A percentile compares a stretch with the other conserved stretches of the same genome.
phyloP scores from a whole-genome alignment of 2,113 vertebrate genomes.

The Pseudopipra pipra region DNA sequence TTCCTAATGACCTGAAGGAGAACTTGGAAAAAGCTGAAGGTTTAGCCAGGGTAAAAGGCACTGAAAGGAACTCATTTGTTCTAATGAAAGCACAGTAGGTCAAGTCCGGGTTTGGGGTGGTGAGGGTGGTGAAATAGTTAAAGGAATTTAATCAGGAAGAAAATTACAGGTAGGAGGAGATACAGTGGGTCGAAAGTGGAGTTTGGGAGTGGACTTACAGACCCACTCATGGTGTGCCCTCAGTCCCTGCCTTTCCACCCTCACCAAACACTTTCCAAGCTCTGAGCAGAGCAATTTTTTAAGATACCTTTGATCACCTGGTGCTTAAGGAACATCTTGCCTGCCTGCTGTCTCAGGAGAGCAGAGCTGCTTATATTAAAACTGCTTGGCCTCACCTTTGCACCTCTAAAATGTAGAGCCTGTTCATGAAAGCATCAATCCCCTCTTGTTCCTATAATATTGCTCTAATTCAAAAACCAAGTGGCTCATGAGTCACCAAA shows the following conservation, averaged over 20 bases:
- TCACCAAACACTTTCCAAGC: background rate
- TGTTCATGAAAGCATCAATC: background rate
- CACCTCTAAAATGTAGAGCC: background rate
- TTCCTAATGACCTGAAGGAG: background rate
- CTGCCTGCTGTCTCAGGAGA: background rate
- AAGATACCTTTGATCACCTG: fast-evolving
- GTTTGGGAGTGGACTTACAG: background rate
- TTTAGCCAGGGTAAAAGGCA: background rate
- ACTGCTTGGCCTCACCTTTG: background rate
- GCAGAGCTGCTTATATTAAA: background rate
- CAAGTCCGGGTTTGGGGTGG: background rate
- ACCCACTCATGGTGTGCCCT: fast-evolving
- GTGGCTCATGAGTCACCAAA: background rate
- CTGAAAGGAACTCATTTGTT: background rate
- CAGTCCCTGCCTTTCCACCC: fast-evolving
- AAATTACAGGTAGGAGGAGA: background rate
- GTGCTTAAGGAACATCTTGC: background rate
- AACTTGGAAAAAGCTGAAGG: background rate
- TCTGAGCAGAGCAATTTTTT: fast-evolving
- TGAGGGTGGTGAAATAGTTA: background rate
- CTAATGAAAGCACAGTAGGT: background rate
- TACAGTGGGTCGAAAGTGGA: fast-evolving
- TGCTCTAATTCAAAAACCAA: background rate
- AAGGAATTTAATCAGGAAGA: background rate
- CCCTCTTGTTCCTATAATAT: background rate